Conservation (phyloP, 2,113 vertebrate genomes). For the Gnathonemus longibarbis region DNA sequence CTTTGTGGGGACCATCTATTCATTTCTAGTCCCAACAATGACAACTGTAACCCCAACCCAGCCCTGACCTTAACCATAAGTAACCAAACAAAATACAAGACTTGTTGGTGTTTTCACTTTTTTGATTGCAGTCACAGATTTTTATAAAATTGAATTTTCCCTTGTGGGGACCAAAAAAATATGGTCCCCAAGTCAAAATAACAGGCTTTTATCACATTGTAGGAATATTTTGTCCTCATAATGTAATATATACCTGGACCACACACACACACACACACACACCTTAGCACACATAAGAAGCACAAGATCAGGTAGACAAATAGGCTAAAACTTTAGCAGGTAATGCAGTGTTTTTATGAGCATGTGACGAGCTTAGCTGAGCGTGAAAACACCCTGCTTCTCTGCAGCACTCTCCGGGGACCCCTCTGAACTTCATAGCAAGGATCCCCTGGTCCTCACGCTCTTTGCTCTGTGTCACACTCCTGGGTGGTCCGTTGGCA, state of each 20-base stretch:
- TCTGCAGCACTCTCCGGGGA: conserved; percentile 27
- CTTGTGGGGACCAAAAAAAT: too few species aligned
- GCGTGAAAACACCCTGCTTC: conserved; percentile 46
- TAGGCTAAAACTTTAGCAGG: not conserved
- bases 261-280: not conserved
- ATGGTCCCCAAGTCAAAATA: not conserved
- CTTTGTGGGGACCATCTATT: not conserved
- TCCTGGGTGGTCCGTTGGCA: conserved; percentile 64
- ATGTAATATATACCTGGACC: not conserved
- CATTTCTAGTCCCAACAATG: not conserved
- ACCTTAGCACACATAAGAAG: not conserved
- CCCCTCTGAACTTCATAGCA: conserved; percentile 21
- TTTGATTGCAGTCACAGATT: too few species aligned
- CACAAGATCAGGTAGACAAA: not conserved
- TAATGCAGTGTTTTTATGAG: conserved; percentile 12
- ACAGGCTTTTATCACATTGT: not conserved
- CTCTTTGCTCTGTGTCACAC: conserved; percentile 43
- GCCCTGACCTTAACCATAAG: too few species aligned
- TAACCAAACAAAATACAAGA: too few species aligned
- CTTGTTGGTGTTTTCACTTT: too few species aligned
- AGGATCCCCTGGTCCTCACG: conserved; percentile 26
- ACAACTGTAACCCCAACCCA: not conserved
- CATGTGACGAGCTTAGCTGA: conserved; percentile 33
- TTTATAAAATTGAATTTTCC: too few species aligned
- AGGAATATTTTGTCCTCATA: not conserved